Base-by-base conservation (phyloP, 2,113 vertebrate species). In the Aplodontia rufa region DNA sequence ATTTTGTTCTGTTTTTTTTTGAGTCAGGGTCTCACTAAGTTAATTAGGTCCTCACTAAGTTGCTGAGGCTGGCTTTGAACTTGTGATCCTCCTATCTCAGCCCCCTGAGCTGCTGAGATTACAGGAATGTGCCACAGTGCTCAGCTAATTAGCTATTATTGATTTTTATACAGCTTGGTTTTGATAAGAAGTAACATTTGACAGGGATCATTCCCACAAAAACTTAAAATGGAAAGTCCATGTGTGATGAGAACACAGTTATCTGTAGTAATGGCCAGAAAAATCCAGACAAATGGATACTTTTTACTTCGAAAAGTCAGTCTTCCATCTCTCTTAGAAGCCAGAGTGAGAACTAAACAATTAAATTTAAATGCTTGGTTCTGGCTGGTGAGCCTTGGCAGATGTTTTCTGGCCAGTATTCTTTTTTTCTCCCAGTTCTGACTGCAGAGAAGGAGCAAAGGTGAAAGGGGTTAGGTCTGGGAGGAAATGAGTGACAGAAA, bases 241-340 rank as follows among this genome's bases (percentile, higher is more conserved):
- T 89, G 78, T 72, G 37, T 93, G 86, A 88, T 4, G 32, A 80
- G 26, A 42, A 69, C 9, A 7, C 32, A 20, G 32, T 86, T 71
- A 64, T 72, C 47, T 82, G 11, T 81, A 86, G 90, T 53, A 82
- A 89, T 26, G 37, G 81, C 35, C 53, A 72, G n/a, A 42, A 86
- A 64, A 51, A 96, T 82, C 9, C 35, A 81, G 87, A 72, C 22
- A 80, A 81, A 49, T 47, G 51, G 28, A 71, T 76, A 55, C 69
- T 9, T 42, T 80, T 93, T 47, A 42, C 17, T 93, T 89, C 89
- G 47, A 87, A 94, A 94, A 47, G 40, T 76, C 51, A 89, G 51
- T 3, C 35, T 93, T 37, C 7, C 19, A 49, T 8, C n/a, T 93
- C 53, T 91, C 37, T 53, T 82, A 74, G 69, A 95, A 92, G 32